Evolutionary conservation across 2,888 invertebrate species (phyloP).

Genomic region (Elysia crispata): DNA sequence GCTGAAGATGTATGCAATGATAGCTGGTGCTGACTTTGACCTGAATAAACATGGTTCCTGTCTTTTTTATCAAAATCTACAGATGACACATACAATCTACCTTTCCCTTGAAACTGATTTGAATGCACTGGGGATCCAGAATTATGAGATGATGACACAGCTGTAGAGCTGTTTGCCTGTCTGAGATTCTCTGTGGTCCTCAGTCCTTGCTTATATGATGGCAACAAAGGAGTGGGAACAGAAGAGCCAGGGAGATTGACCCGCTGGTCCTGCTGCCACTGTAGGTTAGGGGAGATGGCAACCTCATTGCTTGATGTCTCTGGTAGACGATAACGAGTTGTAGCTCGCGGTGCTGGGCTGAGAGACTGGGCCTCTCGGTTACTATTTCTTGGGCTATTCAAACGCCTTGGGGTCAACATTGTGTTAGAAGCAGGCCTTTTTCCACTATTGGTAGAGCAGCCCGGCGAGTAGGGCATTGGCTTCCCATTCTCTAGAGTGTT

Average conservation of each 20-base stretch:
- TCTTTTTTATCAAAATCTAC: constrained; percentile 13
- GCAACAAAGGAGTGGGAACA: neutral
- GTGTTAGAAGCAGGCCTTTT: constrained; percentile 28
- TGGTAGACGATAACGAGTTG: constrained; percentile 30
- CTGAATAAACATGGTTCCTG: constrained; percentile 18
- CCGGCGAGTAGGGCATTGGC: constrained; percentile 31
- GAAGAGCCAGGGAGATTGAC: neutral
- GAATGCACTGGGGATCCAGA: neutral
- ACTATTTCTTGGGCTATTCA: neutral
- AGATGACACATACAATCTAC: neutral
- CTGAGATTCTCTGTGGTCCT: neutral
- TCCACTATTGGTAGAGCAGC: constrained; percentile 44
- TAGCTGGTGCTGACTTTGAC: neutral
- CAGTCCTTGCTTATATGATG: neutral
- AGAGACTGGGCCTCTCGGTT: neutral
- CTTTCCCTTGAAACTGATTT: neutral
- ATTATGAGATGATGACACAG: too few relatives aligned
- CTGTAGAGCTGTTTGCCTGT: too few relatives aligned
- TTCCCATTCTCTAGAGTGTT: constrained; percentile 34
- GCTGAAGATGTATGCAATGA: neutral
- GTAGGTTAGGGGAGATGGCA: neutral
- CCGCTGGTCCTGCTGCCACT: neutral
- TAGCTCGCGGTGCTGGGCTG: constrained; percentile 35
- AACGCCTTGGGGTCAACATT: constrained; percentile 23
- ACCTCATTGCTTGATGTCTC: constrained; percentile 35